Percentiles rank a stretch among this genome's conserved stretches.
phyloP scores from a whole-genome alignment of 2,113 vertebrate species.

The Mastomys natalensis region DNA sequence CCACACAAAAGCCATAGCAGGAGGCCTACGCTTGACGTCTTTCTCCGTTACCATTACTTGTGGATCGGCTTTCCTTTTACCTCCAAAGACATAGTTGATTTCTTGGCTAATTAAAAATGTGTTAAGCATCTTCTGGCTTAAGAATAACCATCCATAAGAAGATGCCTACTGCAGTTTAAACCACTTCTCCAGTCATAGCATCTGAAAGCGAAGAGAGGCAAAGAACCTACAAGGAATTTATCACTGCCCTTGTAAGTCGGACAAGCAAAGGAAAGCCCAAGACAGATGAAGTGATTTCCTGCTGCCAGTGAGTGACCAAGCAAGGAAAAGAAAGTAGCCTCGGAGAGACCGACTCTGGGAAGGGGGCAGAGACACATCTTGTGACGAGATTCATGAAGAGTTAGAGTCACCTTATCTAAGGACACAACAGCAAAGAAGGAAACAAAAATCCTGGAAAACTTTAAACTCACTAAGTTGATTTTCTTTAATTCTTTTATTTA shows the following conservation, averaged over 20 bases:
- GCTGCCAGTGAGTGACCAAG: not conserved
- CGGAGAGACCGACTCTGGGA: not conserved
- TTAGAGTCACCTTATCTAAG: not conserved
- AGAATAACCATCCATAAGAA: conserved; percentile 13
- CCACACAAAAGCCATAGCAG: not conserved
- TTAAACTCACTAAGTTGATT: not conserved
- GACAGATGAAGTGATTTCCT: not conserved
- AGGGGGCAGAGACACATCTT: not conserved
- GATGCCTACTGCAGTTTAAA: conserved; percentile 22
- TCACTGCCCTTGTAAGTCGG: not conserved
- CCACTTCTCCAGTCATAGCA: not conserved
- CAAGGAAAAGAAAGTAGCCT: not conserved
- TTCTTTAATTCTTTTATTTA: not conserved
- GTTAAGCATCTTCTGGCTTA: not conserved
- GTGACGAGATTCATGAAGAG: not conserved
- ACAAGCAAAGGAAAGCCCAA: not conserved
- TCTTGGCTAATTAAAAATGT: conserved; percentile 41
- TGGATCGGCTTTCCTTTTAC: conserved; percentile 35
- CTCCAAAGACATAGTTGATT: conserved; percentile 42
- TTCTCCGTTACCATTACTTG: conserved; percentile 18
- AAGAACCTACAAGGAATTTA: not conserved
- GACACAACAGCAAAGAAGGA: not conserved
- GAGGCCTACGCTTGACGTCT: not conserved
- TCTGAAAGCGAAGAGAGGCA: not conserved
- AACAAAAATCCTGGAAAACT: not conserved